Conservation (phyloP, 2,797 vertebrate genomes). For the Octomys mimax region DNA sequence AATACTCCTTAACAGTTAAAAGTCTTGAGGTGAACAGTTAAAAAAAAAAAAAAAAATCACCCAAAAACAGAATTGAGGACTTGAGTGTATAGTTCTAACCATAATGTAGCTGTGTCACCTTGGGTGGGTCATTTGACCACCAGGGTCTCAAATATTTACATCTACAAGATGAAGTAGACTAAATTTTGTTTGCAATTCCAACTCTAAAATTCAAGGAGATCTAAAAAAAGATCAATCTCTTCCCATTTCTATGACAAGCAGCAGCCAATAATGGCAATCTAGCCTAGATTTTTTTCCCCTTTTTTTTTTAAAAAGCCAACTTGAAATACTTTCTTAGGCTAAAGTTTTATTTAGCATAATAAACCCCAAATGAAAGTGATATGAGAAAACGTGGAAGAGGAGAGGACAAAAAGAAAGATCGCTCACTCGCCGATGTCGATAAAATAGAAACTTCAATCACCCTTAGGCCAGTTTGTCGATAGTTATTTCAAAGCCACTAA, state of each 20-base stretch:
- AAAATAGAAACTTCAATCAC: slow-evolving; percentile 70
- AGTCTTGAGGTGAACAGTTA: neutral
- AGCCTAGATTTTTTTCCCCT: neutral
- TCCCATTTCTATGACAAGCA: slow-evolving; percentile 18
- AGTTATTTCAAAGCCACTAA: slow-evolving; percentile 66
- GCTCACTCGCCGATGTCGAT: slow-evolving; percentile 11
- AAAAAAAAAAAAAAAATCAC: neutral
- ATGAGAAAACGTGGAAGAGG: neutral
- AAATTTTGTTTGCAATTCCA: neutral
- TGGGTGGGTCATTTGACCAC: neutral
- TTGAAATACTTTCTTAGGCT: slow-evolving; percentile 13
- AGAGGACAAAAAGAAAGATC: neutral
- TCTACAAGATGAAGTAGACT: neutral
- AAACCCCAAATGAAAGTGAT: slow-evolving; percentile 17
- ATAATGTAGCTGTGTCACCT: slow-evolving; percentile 65
- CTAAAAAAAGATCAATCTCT: neutral
- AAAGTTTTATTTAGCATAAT: slow-evolving; percentile 47
- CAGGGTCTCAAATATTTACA: neutral
- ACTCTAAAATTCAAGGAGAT: neutral
- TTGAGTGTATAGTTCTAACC: neutral
- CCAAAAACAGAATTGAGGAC: neutral
- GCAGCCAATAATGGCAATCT: neutral
- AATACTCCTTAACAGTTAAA: slow-evolving; percentile 25
- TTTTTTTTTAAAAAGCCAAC: neutral
- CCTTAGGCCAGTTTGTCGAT: slow-evolving; percentile 63